Evolutionary conservation across 2,888 invertebrate species (phyloP).

Genomic region (Apamea sordens): DNA sequence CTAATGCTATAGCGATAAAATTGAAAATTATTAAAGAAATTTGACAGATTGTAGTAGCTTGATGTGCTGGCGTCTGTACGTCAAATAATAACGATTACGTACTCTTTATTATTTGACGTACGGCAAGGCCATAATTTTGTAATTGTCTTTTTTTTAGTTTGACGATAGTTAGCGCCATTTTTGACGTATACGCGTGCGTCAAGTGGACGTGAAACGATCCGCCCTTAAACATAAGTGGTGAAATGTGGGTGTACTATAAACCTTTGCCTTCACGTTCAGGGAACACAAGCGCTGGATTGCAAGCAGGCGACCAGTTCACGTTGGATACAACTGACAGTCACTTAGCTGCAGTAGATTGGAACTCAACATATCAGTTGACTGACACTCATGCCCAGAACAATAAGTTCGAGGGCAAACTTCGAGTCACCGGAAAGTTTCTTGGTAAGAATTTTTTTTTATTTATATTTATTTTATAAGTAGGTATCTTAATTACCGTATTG

Average conservation of each 20-base stretch:
- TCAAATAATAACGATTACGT: no score
- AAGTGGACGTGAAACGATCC: no score
- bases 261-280: not conserved
- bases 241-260: not conserved
- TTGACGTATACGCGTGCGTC: no score
- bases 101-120: no score
- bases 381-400: conserved; percentile 69
- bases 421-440: conserved; percentile 86
- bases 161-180: no score
- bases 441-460: conserved; percentile 75
- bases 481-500: not conserved
- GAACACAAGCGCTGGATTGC: conserved; percentile 73
- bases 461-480: not conserved
- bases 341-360: conserved; percentile 76
- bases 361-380: conserved; percentile 71
- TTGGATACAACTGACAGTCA: conserved; percentile 67
- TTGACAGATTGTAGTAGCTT: no score
- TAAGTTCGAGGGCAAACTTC: conserved; percentile 76
- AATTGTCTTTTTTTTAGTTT: no score
- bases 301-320: conserved; percentile 74
- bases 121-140: no score
- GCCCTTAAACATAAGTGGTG: no score
- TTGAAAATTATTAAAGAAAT: no score
- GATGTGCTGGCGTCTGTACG: no score
- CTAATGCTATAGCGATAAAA: no score